phyloP scores from a whole-genome alignment of 2,888 invertebrate species.

The Epiblema foenella region DNA sequence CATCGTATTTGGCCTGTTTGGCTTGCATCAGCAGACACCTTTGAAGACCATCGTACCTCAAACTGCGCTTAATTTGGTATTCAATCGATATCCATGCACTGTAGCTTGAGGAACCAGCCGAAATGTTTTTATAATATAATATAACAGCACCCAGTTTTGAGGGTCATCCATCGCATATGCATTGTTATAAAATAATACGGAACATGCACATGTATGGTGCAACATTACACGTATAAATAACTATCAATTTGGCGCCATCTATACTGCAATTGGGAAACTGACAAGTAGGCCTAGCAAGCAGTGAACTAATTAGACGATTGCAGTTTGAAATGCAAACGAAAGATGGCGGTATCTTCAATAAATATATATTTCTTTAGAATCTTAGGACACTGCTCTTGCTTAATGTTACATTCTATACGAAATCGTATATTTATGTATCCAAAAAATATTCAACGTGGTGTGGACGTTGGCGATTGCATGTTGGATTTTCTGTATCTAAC shows the following conservation, averaged over 20 bases:
- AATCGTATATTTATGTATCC: not conserved
- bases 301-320: not conserved
- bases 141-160: not conserved
- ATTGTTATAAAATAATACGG: not conserved
- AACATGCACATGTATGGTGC: too few species aligned
- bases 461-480: too few species aligned
- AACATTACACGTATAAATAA: too few species aligned
- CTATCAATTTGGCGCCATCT: too few species aligned
- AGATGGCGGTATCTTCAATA: constrained; percentile 18
- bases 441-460: not conserved
- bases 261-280: not conserved
- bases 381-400: not conserved
- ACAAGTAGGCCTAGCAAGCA: not conserved
- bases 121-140: not conserved
- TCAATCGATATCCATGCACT: constrained; percentile 1
- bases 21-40: constrained; percentile 89
- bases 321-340: not conserved
- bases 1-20: constrained; percentile 90
- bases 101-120: not conserved
- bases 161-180: not conserved
- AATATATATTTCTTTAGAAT: not conserved
- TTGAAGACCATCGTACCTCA: constrained; percentile 93
- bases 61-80: constrained; percentile 93
- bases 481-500: not conserved
- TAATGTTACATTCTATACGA: too few species aligned